Evolutionary conservation across 1,140 invertebrate genomes (phyloP), one percentile per base, ranked within the genome.

Genomic region (Thaumatotibia leucotreta): DNA sequence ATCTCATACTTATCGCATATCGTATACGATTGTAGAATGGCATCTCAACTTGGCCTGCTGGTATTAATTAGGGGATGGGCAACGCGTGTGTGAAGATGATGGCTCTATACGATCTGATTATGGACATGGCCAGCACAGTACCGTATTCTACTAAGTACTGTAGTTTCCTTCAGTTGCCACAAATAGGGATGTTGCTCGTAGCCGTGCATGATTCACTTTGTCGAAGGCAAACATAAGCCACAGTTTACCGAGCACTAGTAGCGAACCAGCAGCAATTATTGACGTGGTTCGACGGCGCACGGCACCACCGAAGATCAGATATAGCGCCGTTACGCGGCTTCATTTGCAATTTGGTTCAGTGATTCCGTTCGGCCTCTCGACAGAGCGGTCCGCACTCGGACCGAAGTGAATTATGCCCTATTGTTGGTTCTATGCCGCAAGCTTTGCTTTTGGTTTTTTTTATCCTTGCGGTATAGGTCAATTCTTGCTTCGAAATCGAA

Each of bases 301-400:
- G 11, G 52, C 29, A 58, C 23, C 52, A 14, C 24, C 23, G 27
- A 58, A 29, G 52, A 58, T 58, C 52, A 58, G 52, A 58, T 29
- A 58, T 58, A 29, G 27, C 11, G 52, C 52, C 52, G 63, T 67
- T 66, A 64, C 63, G 39, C 58, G 63, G 71, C 68, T 77, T 72
- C 73, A 72, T 77, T 77, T 76, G 71, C 64, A 79, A 77, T 77
- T 79, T 77, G 74, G 77, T 79, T 72, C 77, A 80, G 72, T 80
- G 76, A 83, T 80, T 83, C 73, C 69, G 78, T 73, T 78, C 68
- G 68, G 70, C 65, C 76, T 73, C 79, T 76, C 66, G 66, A 75
- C 73, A 69, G 73, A 66, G 65, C 50, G 50, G 23, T 27, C 50
- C 23, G 23, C 22, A 58, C 23, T 27, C 66, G 67, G 68, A 49